Conservation (phyloP, 2,888 invertebrate species). For the Scaptomyza polygonia region DNA sequence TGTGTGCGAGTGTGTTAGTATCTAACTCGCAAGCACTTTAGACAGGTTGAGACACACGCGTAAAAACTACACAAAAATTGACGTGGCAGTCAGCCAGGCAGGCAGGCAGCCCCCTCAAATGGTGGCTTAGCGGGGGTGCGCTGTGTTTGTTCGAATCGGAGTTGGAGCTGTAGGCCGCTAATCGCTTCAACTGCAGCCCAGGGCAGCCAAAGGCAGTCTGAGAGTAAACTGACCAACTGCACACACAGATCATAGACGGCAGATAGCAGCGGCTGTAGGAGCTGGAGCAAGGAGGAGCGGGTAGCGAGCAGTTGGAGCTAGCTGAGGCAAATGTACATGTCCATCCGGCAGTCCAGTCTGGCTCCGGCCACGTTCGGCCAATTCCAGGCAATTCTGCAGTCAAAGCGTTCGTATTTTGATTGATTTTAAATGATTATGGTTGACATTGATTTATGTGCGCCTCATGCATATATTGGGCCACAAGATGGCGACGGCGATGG, state of each 20-base stretch:
- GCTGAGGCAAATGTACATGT: slow-evolving; percentile 62
- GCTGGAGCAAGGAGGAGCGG: slow-evolving; percentile 6
- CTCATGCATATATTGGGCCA: slow-evolving; percentile 82
- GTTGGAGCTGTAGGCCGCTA: slow-evolving; percentile 60
- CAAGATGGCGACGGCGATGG: slow-evolving; percentile 69
- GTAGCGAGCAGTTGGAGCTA: slow-evolving; percentile 5
- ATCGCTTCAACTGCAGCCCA: slow-evolving; percentile 72
- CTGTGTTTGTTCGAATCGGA: slow-evolving; percentile 16
- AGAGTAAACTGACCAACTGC: slow-evolving; percentile 70
- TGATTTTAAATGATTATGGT: slow-evolving; percentile 84
- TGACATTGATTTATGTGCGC: slow-evolving; percentile 84
- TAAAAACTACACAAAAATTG: slow-evolving; percentile 79
- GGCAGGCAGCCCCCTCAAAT: slow-evolving; percentile 23
- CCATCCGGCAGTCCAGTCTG: slow-evolving; percentile 45
- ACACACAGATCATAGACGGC: slow-evolving; percentile 82
- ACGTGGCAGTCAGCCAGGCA: slow-evolving; percentile 30
- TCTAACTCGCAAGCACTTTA: slow-evolving; percentile 69
- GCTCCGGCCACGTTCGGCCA: slow-evolving; percentile 72
- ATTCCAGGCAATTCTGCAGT: slow-evolving; percentile 82
- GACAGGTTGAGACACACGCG: slow-evolving; percentile 80
- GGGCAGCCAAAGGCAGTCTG: slow-evolving; percentile 44
- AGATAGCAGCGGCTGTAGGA: slow-evolving; percentile 68
- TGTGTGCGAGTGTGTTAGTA: slow-evolving; percentile 49
- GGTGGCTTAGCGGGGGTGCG: slow-evolving; percentile 52
- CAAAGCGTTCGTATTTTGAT: slow-evolving; percentile 84